Conservation (phyloP, 2,888 invertebrate genomes). For the Stratiomys singularior region DNA sequence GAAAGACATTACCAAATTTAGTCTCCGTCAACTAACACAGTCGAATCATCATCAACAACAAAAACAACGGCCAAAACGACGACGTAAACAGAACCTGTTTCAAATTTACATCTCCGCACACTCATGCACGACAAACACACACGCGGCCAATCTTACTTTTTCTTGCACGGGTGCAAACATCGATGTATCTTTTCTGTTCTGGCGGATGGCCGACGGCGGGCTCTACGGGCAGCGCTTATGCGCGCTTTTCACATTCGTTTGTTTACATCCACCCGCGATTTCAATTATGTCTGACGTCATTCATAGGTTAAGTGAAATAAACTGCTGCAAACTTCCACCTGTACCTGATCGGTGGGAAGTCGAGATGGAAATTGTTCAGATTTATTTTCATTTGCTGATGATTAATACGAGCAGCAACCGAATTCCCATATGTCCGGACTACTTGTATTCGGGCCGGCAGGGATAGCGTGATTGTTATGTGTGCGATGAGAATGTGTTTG, state of each 20-base stretch:
- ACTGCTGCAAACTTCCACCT: background rate
- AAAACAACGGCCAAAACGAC: background rate
- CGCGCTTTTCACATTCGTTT: conserved; percentile 7
- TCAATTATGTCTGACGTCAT: conserved; percentile 29
- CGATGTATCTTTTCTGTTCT: background rate
- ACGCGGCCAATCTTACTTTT: too few species aligned
- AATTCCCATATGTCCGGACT: too few species aligned
- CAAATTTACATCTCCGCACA: background rate
- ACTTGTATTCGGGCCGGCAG: too few species aligned
- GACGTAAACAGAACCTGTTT: conserved; percentile 42
- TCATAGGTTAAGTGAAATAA: too few species aligned
- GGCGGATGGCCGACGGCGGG: background rate
- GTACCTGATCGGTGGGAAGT: background rate
- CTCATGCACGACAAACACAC: too few species aligned
- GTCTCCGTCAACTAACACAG: background rate
- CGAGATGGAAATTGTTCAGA: too few species aligned
- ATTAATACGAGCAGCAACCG: too few species aligned
- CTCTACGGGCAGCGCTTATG: background rate
- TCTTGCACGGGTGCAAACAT: background rate
- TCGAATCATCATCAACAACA: background rate
- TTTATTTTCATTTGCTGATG: too few species aligned
- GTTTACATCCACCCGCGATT: conserved; percentile 40
- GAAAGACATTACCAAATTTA: conserved; percentile 35
- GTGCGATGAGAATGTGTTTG: too few species aligned
- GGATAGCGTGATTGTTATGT: too few species aligned